Percentiles rank a stretch among this genome's conserved stretches.
These are phyloP conservation scores for Phalloptychus januarius DNA, from an alignment of 2,797 vertebrate genomes.

Conservation along the genomic window DNA sequence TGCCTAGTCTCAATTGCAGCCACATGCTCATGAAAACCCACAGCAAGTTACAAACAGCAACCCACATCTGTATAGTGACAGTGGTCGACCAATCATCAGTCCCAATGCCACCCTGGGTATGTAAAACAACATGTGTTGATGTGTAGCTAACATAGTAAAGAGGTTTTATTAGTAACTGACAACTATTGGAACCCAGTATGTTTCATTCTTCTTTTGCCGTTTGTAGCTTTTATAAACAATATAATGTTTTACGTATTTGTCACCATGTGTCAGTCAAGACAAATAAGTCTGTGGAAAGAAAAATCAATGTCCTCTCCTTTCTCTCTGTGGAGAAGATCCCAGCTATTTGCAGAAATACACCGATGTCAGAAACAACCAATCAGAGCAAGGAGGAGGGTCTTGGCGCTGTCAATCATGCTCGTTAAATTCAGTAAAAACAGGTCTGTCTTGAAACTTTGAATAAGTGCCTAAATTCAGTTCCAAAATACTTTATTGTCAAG, in stretches of 20 bases:
- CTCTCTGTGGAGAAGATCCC: too few species aligned
- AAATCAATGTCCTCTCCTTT: too few species aligned
- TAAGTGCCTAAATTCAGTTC: too few species aligned
- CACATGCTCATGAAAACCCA: slow-evolving; percentile 52
- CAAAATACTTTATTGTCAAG: too few species aligned
- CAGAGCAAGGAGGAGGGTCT: too few species aligned
- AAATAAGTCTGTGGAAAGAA: too few species aligned
- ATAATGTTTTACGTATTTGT: too few species aligned
- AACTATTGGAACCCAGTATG: background rate
- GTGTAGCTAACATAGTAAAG: background rate
- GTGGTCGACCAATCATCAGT: slow-evolving; percentile 53
- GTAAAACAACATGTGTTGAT: slow-evolving; percentile 17
- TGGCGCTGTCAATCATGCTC: background rate
- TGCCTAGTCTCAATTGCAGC: slow-evolving; percentile 55
- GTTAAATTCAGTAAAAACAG: background rate
- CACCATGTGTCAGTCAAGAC: too few species aligned
- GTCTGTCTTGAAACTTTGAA: background rate
- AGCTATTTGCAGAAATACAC: too few species aligned
- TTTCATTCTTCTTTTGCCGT: background rate
- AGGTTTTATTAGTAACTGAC: background rate
- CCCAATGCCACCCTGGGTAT: slow-evolving; percentile 47
- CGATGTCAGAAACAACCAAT: too few species aligned
- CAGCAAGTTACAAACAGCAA: background rate
- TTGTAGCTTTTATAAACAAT: too few species aligned
- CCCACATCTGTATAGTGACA: slow-evolving; percentile 3